Evolutionary conservation across 1,140 invertebrate species (phyloP), one percentile per base, ranked within the genome.

Genomic region (Stenopsyche tienmushanensis): DNA sequence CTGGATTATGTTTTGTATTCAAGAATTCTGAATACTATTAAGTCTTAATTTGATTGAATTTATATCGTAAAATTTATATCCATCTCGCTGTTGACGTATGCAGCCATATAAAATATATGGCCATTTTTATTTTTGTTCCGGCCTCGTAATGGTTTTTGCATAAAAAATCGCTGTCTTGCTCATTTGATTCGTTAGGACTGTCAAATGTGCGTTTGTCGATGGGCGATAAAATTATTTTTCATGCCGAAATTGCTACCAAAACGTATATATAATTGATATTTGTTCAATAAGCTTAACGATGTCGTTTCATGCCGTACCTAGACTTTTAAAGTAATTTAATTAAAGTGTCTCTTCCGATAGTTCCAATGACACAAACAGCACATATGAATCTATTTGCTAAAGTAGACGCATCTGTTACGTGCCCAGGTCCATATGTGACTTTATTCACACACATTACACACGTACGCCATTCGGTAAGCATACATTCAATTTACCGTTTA

Each of bases 401-500:
- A 54, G 50, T 41, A 25, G 58, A 26, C 42, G 26, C 42, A 49
- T 26, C 58, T 49, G 44, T 15, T 23, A 15, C 25, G 52, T 26
- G 50, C 45, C 29, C 23, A 25, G n/a, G 42, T 45, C 20, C 23
- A 42, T 42, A 15, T 41, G 34, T 21, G 18, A 17, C 13, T 21
- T 17, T 45, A 42, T 29, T 34, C 39, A 42, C 47, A 44, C 3
- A 8, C n/a, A n/a, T n/a, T 10, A 58, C 34, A 8, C 42, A 41
- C 24, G 5, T 15, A 13, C 24, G n/a, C 17, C 18, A 62, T 49
- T 60, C 15, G 8, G 47, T 53, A 55, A 73, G 73, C 67, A 73
- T 75, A 75, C 75, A 80, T 79, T 78, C 76, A 80, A 79, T 80
- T 80, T 79, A 75, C 78, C 79, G 77, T 79, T 80, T 80, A 79